These are phyloP conservation scores for Delia radicum DNA, from an alignment of 1,140 invertebrate species.

Conservation along the genomic window DNA sequence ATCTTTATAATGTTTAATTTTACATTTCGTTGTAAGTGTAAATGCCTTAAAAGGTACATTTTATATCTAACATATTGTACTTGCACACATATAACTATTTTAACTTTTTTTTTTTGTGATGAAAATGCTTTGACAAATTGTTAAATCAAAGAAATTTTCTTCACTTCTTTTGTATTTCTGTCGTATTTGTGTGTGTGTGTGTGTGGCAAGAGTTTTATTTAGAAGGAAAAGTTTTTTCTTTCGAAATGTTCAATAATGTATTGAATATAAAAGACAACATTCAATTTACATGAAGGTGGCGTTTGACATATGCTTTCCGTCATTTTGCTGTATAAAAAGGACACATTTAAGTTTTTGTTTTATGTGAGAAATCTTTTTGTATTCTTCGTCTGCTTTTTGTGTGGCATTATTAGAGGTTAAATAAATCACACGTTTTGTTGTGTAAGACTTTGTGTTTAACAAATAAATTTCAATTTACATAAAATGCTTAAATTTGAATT, in stretches of 20 bases:
- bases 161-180: not conserved
- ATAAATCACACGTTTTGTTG: constrained; percentile 16
- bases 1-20: not conserved
- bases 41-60: not conserved
- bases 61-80: not conserved
- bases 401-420: constrained; percentile 2
- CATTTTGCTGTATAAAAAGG: not conserved
- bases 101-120: not conserved
- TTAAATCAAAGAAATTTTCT: constrained; percentile 18
- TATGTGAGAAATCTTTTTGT: constrained; percentile 5
- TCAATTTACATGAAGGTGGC: constrained; percentile 14
- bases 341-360: not conserved
- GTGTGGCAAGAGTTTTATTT: not conserved
- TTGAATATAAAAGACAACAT: not conserved
- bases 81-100: not conserved
- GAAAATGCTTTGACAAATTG: constrained; percentile 18
- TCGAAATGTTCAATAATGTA: not conserved
- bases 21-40: not conserved
- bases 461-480: not conserved
- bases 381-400: not conserved
- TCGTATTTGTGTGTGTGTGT: not conserved
- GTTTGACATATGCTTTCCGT: constrained; percentile 22
- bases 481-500: not conserved
- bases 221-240: not conserved
- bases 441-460: not conserved